A percentile compares a stretch with the other conserved stretches of the same genome.
Evolutionary conservation across 2,888 invertebrate genomes (phyloP).

Genomic region (Parochlus steinenii): DNA sequence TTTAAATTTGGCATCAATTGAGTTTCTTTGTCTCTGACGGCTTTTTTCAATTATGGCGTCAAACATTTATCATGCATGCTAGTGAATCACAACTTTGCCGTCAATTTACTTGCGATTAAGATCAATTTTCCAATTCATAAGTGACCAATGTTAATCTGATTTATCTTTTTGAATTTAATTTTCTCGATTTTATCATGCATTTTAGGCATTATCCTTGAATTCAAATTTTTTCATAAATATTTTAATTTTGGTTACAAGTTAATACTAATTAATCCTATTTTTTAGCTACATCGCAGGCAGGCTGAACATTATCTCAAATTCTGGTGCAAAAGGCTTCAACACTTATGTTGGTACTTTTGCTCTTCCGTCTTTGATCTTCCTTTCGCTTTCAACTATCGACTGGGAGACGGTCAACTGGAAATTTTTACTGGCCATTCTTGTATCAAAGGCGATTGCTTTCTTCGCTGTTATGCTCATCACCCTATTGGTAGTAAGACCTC

Average conservation of each 20-base stretch:
- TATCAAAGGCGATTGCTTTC: slow-evolving; percentile 77
- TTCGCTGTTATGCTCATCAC: slow-evolving; percentile 60
- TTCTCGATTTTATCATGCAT: too few species aligned
- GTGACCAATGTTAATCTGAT: too few species aligned
- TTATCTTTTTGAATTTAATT: background rate
- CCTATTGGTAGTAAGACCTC: slow-evolving; percentile 59
- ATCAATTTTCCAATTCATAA: too few species aligned
- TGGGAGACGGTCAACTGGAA: slow-evolving; percentile 77
- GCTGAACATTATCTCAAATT: slow-evolving; percentile 60
- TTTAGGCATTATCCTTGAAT: slow-evolving; percentile 4
- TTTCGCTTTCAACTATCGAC: slow-evolving; percentile 71
- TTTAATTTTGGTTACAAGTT: slow-evolving; percentile 12
- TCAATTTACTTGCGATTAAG: too few species aligned
- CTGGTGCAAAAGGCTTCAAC: slow-evolving; percentile 77
- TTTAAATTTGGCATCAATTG: too few species aligned
- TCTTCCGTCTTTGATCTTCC: slow-evolving; percentile 79
- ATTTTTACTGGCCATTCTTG: slow-evolving; percentile 68
- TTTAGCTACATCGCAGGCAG: slow-evolving; percentile 71
- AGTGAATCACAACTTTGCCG: background rate
- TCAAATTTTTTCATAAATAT: slow-evolving; percentile 8
- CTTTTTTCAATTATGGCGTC: too few species aligned
- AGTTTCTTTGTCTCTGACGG: too few species aligned
- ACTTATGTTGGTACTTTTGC: slow-evolving; percentile 90
- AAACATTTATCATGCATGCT: background rate
- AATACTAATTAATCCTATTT: too few species aligned